Evolutionary conservation across 2,797 vertebrate genomes (phyloP).

Genomic region (Protonibea diacanthus): DNA sequence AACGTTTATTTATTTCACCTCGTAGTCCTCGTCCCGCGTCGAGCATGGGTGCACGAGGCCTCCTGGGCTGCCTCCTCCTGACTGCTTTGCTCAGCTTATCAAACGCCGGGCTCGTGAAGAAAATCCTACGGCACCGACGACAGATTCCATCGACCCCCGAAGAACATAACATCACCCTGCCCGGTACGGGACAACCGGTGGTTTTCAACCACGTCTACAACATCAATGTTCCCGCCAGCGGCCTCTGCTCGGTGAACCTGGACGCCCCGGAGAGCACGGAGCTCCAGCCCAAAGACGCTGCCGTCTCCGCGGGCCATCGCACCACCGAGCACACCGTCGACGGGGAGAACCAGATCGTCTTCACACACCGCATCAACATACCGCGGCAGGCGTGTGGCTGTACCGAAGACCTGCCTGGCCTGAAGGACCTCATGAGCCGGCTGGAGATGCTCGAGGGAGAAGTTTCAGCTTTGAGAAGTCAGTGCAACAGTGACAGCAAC

Average conservation of each 20-base stretch:
- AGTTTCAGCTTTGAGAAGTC: conserved; percentile 91
- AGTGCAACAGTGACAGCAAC: conserved; percentile 80
- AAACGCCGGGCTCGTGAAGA: conserved; percentile 89
- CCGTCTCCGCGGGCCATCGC: conserved; percentile 69
- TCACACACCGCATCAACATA: conserved; percentile 97
- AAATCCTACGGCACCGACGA: conserved; percentile 88
- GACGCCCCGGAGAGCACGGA: conserved; percentile 83
- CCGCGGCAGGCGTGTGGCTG: conserved; percentile 93
- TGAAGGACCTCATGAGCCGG: conserved; percentile 92
- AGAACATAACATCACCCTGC: conserved; percentile 86
- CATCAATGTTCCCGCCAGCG: conserved; percentile 91
- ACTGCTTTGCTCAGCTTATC: conserved; percentile 78
- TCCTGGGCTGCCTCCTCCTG: conserved; percentile 82
- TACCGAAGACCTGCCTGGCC: conserved; percentile 81
- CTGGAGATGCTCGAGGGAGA: conserved; percentile 93
- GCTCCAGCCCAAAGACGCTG: conserved; percentile 68
- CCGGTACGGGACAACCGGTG: conserved; percentile 86
- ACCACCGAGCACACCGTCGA: conserved; percentile 87
- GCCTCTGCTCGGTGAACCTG: conserved; percentile 91
- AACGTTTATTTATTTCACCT: conserved; percentile 35
- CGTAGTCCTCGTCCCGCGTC: conserved; percentile 14
- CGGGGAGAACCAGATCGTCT: conserved; percentile 93
- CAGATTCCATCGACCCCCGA: conserved; percentile 59
- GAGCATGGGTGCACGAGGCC: conserved; percentile 85
- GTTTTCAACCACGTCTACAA: conserved; percentile 97